These are phyloP conservation scores for Scyliorhinus canicula DNA, from an alignment of 2,797 vertebrate species.

Conservation along the genomic window DNA sequence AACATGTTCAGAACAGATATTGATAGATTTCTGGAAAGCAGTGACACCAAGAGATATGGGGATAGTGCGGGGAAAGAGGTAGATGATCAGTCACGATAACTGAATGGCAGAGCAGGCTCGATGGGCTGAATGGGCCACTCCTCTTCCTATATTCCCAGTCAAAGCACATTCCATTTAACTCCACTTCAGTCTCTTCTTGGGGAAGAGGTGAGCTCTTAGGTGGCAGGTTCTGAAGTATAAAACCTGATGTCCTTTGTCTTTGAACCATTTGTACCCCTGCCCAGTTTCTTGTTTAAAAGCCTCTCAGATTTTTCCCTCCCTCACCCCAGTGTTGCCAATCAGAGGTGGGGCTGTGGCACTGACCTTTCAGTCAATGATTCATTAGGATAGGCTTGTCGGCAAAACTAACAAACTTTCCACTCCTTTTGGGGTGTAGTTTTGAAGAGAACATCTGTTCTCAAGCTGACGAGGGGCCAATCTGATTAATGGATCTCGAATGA, in stretches of 20 bases:
- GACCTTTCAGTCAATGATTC: not conserved
- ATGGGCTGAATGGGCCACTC: too few species aligned
- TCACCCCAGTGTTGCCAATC: not conserved
- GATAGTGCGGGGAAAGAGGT: too few species aligned
- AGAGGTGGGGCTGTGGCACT: not conserved
- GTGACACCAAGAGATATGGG: too few species aligned
- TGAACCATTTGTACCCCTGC: too few species aligned
- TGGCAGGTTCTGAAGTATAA: not conserved
- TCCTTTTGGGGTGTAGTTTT: not conserved
- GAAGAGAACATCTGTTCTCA: slow-evolving; percentile 21
- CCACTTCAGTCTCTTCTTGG: not conserved
- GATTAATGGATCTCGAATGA: slow-evolving; percentile 15
- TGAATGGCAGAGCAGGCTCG: too few species aligned
- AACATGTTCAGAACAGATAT: too few species aligned
- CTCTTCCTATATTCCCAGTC: too few species aligned
- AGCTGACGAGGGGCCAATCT: not conserved
- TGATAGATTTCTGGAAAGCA: too few species aligned
- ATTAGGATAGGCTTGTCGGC: too few species aligned
- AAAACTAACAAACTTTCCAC: not conserved
- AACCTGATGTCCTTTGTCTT: not conserved
- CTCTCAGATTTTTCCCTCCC: not conserved
- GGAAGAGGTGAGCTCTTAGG: not conserved
- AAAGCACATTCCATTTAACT: not conserved
- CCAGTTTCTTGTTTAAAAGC: not conserved
- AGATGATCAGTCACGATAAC: too few species aligned